Base-by-base conservation (phyloP, 1,140 invertebrate species). In the Drosophila lowei region DNA sequence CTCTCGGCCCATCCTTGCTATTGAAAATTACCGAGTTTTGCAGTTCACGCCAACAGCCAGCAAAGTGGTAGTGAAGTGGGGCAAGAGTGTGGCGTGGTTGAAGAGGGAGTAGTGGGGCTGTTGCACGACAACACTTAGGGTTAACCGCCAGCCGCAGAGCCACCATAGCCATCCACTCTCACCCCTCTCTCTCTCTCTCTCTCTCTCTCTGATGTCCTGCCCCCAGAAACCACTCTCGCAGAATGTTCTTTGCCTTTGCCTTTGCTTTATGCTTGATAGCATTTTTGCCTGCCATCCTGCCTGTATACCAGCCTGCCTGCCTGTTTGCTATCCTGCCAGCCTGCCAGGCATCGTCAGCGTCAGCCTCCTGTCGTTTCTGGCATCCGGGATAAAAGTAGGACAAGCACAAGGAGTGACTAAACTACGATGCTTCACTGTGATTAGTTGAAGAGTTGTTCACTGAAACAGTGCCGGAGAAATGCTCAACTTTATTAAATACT, bases 101-200 rank as follows among this genome's bases (percentile, higher is more conserved):
- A 30, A 48, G 23, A 23, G 41, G 49, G 72, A 57, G 55, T 49
- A 42, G 55, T 78, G 56, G 8, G 57, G 34, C 30, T 34, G 34
- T 38, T 13, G 34, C 34, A 38, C 72, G 73, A 86, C 80, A 86
- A 86, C 80, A 86, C 80, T 85, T 85, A 80, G 81, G 80, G 80
- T 86, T 81, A 86, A 85, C 81, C 80, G 62, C 54, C 68, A 67
- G 55, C 80, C 81, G 30, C 77, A 62, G 44, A 80, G 47, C 75
- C 65, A 64, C 66, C 28, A 44, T 52, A 34, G 60, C 41, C 47
- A 56, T n/a, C 47, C 44, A 48, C 47, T 18, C 43, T 46, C 55
- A 18, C 18, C 44, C 44, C 47, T 18, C 43, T 46, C 55, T 15
- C 18, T 18, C 25, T 23, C n/a, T n/a, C 25, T 18, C 38, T 46